Evolutionary conservation across 37 sponge, comb jelly and placozoan genomes (phyloP).

Genomic region (Petrosia ficiformis): DNA sequence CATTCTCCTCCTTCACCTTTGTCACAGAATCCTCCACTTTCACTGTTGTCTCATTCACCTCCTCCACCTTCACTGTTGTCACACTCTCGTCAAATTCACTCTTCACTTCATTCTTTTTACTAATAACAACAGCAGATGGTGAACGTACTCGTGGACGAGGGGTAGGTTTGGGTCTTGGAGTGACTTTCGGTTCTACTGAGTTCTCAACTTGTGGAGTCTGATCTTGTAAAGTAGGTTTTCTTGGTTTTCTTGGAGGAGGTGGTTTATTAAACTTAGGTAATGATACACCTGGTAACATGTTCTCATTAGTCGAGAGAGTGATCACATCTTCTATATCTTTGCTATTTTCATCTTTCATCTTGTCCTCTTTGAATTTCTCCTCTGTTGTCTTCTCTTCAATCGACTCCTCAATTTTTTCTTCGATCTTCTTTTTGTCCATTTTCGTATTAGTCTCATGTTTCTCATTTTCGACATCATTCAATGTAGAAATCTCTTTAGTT

Average conservation of each 20-base stretch:
- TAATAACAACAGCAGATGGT: background rate
- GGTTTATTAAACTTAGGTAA: background rate
- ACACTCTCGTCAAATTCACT: background rate
- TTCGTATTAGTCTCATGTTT: background rate
- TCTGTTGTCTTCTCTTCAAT: slow-evolving; percentile 1
- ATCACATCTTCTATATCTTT: background rate
- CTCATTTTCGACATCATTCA: background rate
- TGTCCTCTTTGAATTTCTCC: background rate
- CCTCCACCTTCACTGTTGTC: background rate
- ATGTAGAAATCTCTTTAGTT: background rate
- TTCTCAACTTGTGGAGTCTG: no score
- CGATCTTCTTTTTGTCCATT: background rate
- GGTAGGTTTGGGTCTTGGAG: background rate
- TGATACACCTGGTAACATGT: no score
- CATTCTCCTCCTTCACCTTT: background rate
- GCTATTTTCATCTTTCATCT: background rate
- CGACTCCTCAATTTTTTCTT: background rate
- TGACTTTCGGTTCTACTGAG: background rate
- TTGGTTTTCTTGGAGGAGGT: background rate
- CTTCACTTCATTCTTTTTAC: background rate
- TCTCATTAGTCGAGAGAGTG: background rate
- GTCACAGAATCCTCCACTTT: slow-evolving; percentile 2
- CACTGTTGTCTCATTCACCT: background rate
- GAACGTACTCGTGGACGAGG: background rate
- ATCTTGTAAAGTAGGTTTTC: background rate